These are phyloP conservation scores for Hycleus phaleratus DNA, from an alignment of 1,140 invertebrate genomes.

Conservation along the genomic window DNA sequence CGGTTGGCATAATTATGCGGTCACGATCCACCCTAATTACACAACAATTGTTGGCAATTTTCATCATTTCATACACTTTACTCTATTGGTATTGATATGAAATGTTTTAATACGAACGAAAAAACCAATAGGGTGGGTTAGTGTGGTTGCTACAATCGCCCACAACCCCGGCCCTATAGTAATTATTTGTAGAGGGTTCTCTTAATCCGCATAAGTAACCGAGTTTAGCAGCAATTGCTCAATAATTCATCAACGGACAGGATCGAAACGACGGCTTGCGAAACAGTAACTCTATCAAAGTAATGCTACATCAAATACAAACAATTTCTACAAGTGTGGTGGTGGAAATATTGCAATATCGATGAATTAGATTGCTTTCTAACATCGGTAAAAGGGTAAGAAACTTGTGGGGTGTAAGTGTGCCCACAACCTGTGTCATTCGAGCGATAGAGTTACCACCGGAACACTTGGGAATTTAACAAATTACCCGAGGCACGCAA, in stretches of 20 bases:
- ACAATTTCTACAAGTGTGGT: no score
- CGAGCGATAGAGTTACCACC: constrained; percentile 13
- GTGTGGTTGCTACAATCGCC: not conserved
- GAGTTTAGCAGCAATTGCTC: not conserved
- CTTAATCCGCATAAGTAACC: not conserved
- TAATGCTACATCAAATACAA: no score
- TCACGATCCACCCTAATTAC: constrained; percentile 13
- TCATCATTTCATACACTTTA: no score
- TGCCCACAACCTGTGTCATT: constrained; percentile 9
- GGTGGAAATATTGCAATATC: no score
- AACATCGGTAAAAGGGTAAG: no score
- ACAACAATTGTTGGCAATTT: constrained; percentile 3
- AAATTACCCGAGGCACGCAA: constrained; percentile 15
- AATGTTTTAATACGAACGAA: no score
- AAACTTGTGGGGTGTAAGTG: not conserved
- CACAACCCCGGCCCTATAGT: not conserved
- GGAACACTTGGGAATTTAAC: constrained; percentile 17
- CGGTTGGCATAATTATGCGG: constrained; percentile 14
- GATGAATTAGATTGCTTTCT: no score
- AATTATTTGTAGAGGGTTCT: constrained; percentile 6
- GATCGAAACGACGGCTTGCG: not conserved
- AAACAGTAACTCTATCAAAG: not conserved
- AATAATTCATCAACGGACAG: constrained; percentile 3
- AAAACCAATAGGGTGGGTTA: not conserved
- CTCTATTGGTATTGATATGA: no score